Conservation (phyloP, 2,797 vertebrate species). For the Triplophysa bombifrons region DNA sequence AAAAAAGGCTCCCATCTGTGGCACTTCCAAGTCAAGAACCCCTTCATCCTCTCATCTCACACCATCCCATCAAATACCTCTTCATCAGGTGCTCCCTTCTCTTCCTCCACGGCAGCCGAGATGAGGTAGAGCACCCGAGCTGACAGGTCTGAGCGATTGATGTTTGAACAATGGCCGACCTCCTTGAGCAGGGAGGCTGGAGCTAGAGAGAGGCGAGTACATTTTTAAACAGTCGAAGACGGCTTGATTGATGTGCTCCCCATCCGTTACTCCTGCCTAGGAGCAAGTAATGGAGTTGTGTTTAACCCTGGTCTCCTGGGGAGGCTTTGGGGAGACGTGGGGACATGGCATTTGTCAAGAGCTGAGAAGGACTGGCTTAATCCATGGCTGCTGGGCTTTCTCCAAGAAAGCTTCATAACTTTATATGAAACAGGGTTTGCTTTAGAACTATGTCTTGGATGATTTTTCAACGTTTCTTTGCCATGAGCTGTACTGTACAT, state of each 20-base stretch:
- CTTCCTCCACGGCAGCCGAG: slow-evolving; percentile 42
- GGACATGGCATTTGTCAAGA: slow-evolving; percentile 64
- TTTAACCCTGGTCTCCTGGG: slow-evolving; percentile 61
- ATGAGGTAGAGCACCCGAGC: slow-evolving; percentile 49
- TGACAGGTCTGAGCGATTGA: slow-evolving; percentile 62
- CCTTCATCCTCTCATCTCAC: slow-evolving; percentile 21
- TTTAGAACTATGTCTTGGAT: slow-evolving; percentile 46
- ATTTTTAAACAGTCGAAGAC: slow-evolving; percentile 62
- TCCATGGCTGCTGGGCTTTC: slow-evolving; percentile 55
- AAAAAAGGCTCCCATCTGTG: slow-evolving; percentile 1
- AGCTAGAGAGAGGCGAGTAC: slow-evolving; percentile 57
- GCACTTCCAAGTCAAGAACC: slow-evolving; percentile 10
- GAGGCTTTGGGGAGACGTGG: slow-evolving; percentile 53
- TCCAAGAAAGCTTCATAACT: slow-evolving; percentile 53
- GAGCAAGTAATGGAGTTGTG: slow-evolving; percentile 60
- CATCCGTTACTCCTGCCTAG: slow-evolving; percentile 57
- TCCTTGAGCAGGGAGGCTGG: slow-evolving; percentile 55
- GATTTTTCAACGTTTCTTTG: slow-evolving; percentile 50
- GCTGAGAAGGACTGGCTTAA: slow-evolving; percentile 49
- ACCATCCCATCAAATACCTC: slow-evolving; percentile 27
- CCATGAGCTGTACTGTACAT: slow-evolving; percentile 25
- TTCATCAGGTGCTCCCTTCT: slow-evolving; percentile 30
- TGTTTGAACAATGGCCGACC: slow-evolving; percentile 68
- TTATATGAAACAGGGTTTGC: slow-evolving; percentile 42
- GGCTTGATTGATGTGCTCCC: slow-evolving; percentile 62